A percentile compares a stretch with the other conserved stretches of the same genome.
phyloP scores from a whole-genome alignment of 2,888 invertebrate genomes.

The Hypercompe scribonia region DNA sequence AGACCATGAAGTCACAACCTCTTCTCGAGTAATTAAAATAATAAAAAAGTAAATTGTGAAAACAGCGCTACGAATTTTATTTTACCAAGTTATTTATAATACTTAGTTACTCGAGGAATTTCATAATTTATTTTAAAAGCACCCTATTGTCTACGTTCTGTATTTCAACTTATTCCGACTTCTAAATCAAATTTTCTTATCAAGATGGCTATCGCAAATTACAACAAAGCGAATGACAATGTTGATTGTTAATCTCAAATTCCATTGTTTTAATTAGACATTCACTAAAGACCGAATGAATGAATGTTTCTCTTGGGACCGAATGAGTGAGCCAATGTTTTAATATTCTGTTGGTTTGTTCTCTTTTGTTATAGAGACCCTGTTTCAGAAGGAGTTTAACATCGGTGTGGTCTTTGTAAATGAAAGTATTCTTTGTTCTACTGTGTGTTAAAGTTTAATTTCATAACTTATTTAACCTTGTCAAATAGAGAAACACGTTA shows the following conservation, averaged over 20 bases:
- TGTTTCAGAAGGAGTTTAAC: slow-evolving; percentile 20
- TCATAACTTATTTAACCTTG: slow-evolving; percentile 7
- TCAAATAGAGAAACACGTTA: neutral
- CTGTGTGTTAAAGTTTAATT: slow-evolving; percentile 6
- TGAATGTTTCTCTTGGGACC: slow-evolving; percentile 63
- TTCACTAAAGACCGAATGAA: slow-evolving; percentile 63
- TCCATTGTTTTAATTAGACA: slow-evolving; percentile 44
- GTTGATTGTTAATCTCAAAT: slow-evolving; percentile 51
- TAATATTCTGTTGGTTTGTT: slow-evolving; percentile 44
- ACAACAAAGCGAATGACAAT: slow-evolving; percentile 46
- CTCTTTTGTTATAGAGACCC: slow-evolving; percentile 35
- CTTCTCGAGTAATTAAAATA: neutral
- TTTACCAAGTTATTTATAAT: neutral
- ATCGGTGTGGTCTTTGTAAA: slow-evolving; percentile 15
- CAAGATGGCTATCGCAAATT: slow-evolving; percentile 48
- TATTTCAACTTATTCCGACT: slow-evolving; percentile 10
- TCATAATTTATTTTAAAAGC: neutral
- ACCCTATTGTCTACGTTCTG: neutral
- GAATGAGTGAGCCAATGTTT: slow-evolving; percentile 55
- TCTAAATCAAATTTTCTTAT: slow-evolving; percentile 29
- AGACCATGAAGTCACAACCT: neutral
- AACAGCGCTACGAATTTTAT: neutral
- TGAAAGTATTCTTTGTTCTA: slow-evolving; percentile 16
- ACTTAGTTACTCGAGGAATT: neutral
- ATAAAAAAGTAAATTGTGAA: neutral